Evolutionary conservation across 2,888 invertebrate species (phyloP), one percentile per base, ranked within the genome.

Genomic region (Conchocele bisecta): DNA sequence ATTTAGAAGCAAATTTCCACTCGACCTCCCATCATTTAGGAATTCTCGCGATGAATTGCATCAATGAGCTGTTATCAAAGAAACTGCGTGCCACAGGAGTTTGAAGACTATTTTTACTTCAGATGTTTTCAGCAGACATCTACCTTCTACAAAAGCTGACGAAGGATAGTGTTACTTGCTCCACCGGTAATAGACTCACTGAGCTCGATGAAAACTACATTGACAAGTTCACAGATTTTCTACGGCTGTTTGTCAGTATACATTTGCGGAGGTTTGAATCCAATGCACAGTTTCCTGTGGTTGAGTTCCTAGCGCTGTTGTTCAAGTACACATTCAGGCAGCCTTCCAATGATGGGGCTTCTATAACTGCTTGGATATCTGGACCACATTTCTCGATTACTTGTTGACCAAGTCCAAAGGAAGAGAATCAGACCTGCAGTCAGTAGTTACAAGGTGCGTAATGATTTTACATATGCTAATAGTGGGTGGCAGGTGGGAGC

Each of bases 271-370:
- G 96, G 84, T 93, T 96, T 82, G 96, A 96, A 92, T 93, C 94
- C 7, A 95, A 95, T 85, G 93, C 94, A 0, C 94, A 94, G 84
- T 96, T 95, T 91, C 95, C 95, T 77, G 94, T 95, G 44, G 92
- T 95, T 80, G 95, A 95, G 79, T 95, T 96, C 89, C 92, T 96
- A 79, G 94, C 94, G 46, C 93, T 95, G 83, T 92, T 96, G 88
- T 96, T 95, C 92, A 95, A 95, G 89, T 95, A 95, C 89, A 96
- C 96, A 86, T 95, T 96, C 93, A 95, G 95, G 92, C 95, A 91
- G 91, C 92, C 92, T 29, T 91, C 92, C 88, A 93, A 93, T 92
- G 94, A 92, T 60, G 72, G 92, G 94, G 93, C 92, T 95, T 93
- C 91, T 95, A 91, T 93, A 93, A 91, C 85, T 96, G 96, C 89